Base-by-base conservation (phyloP, 1,140 invertebrate species). In the Ips nitidus region DNA sequence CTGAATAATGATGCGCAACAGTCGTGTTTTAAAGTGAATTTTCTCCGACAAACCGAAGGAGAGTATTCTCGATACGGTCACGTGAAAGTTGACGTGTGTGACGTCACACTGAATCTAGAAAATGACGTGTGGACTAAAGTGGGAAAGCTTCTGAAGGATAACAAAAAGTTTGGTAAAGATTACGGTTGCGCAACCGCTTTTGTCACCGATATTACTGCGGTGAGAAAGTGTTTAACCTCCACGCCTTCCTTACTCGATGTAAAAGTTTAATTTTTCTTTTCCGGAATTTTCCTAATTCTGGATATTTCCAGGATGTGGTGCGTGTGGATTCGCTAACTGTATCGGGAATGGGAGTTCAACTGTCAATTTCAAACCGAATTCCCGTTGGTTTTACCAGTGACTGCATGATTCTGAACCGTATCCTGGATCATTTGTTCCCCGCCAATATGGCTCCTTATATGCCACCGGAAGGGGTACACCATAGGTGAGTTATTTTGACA, bases 101-200 rank as follows among this genome's bases (percentile, higher is more conserved):
- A 93, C 75, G 89, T 91, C 72, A 86, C 85, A 74, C 77, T 94
- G 3, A 89, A 91, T 78, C 78, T 94, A 52, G 91, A 93, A 77
- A 88, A 89, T 86, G 88, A 61, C 91, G 91, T 78, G 80, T 91
- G 6, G 81, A 87, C 72, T 84, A 87, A 64, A 74, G 45, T 79
- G 2, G 69, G 52, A 8, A 57, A 71, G n/a, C 52, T 76, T 6
- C 41, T 78, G 2, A 68, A 66, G 2, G 71, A 75, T 5, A 71
- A 72, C 52, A 73, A 69, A 41, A 77, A 76, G 66, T 74, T 73
- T 45, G 67, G 47, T 5, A 70, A 69, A 22, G 75, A 77, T 40
- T 71, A 71, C 37, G 66, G 69, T 55, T 63, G 52, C 7, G 45
- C 70, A 2, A n/a, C 56, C 8, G 65, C 69, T 7, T 78, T 72